Percentiles rank a stretch among this genome's conserved stretches.
Conservation (phyloP, 2,113 vertebrate species). For the Zapus hudsonius region DNA sequence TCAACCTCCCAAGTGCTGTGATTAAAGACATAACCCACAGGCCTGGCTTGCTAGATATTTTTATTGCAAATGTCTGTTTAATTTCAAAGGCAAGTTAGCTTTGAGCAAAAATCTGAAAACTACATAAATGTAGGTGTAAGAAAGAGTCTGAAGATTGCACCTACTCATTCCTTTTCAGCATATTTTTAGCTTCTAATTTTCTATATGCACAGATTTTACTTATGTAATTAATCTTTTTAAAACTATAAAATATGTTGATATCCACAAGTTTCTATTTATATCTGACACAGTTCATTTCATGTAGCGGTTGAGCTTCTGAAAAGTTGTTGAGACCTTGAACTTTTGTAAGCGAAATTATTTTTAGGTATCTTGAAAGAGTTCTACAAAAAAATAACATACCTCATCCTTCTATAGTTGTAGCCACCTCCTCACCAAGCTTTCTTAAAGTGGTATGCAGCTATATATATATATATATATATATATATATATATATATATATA, state of each 20-base stretch:
- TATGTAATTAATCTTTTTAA: neutral
- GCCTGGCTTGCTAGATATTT: neutral
- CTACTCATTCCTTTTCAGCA: neutral
- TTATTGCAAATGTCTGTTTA: neutral
- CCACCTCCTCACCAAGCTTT: constrained; percentile 1
- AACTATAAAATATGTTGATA: constrained; percentile 18
- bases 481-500: too few species aligned
- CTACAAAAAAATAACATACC: neutral
- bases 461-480: too few species aligned
- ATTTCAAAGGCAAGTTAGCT: constrained; percentile 6
- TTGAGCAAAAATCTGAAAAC: constrained; percentile 1
- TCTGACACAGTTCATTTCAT: constrained; percentile 44
- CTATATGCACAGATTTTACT: neutral
- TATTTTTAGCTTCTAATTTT: constrained; percentile 39
- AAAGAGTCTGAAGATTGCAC: neutral
- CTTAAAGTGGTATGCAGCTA: too few species aligned
- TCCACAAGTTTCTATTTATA: constrained; percentile 4
- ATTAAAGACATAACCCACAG: too few species aligned
- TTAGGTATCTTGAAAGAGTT: constrained; percentile 45
- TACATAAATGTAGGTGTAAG: neutral
- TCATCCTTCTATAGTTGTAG: neutral
- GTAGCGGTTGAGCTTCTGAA: neutral
- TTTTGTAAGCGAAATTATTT: constrained; percentile 61
- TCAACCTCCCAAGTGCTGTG: too few species aligned
- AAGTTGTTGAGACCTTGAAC: constrained; percentile 46